Percentiles rank a stretch among this genome's conserved stretches.
Evolutionary conservation across 2,888 invertebrate genomes (phyloP).

Genomic region (Drosophila emarginata): DNA sequence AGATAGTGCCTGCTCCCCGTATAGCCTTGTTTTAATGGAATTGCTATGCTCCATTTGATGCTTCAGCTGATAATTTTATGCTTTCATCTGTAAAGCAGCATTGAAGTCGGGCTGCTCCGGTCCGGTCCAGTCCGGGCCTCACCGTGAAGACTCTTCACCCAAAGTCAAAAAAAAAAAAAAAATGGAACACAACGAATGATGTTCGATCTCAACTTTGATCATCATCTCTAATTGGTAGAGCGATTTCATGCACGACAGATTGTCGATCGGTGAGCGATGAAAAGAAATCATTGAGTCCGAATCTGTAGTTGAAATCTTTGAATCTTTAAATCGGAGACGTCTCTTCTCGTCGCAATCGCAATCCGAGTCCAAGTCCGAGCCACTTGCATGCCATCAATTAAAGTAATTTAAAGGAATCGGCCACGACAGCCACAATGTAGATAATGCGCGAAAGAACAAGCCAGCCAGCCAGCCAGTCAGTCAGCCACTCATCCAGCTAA

Average conservation of each 20-base stretch:
- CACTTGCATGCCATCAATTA: constrained; percentile 71
- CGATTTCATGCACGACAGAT: constrained; percentile 72
- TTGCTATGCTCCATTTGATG: constrained; percentile 8
- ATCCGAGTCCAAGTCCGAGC: constrained; percentile 10
- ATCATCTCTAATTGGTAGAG: constrained; percentile 22
- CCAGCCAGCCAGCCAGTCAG: not conserved
- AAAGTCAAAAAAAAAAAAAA: not conserved
- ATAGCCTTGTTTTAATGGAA: not conserved
- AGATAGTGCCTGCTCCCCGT: not conserved
- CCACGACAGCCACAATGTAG: constrained; percentile 45
- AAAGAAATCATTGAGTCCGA: constrained; percentile 65
- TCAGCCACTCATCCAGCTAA: constrained; percentile 27
- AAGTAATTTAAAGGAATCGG: constrained; percentile 77
- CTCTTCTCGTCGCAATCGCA: not conserved
- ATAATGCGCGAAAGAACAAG: constrained; percentile 37
- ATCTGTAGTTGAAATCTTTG: constrained; percentile 7
- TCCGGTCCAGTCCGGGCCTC: no score
- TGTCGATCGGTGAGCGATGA: constrained; percentile 53
- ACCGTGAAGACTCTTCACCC: no score
- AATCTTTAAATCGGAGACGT: not conserved
- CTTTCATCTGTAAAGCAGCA: constrained; percentile 34
- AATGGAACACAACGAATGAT: constrained; percentile 40
- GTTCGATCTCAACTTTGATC: constrained; percentile 20
- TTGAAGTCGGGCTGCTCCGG: no score
- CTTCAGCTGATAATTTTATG: constrained; percentile 40